Base-by-base conservation (phyloP, 2,113 vertebrate species). In the Triplophysa tibetana region DNA sequence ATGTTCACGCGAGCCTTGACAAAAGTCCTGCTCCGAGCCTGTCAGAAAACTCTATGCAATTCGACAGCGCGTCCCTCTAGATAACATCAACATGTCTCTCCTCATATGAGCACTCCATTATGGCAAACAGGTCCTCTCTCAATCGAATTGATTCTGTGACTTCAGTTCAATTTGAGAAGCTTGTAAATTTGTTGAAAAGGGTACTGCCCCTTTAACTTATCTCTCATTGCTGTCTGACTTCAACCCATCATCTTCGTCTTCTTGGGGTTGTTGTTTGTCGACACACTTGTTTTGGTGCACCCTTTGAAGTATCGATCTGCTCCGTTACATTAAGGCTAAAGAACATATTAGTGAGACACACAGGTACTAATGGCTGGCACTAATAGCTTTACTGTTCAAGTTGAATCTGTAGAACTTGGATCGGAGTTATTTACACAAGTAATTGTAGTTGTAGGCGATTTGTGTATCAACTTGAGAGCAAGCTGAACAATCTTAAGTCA, bases 101-200 rank as follows among this genome's bases (percentile, higher is more conserved):
- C 89, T 87, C 65, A 56, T 79, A 85, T 77, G 77, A 91, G 90
- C 91, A 92, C 91, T 93, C 92, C 92, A 88, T 75, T 72, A 83
- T 77, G 81, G 62, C 70, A 74, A 77, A 76, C 85, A 64, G 80
- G 56, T 78, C 86, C 77, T 84, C 33, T 66, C 9, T 38, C 2
- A 63, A n/a, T 56, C 66, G 67, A 83, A 85, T 50, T 65, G 60
- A 74, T 16, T 79, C 78, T 54, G 45, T 60, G 62, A 33, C 14
- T 78, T 83, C 10, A 75, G 66, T 58, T 81, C 78, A 76, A 16
- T 78, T 70, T 29, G 63, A 33, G 64, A 72, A 81, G 19, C 29
- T 69, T 56, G 33, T 45, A 78, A 61, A 80, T 84, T 33, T 50
- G 63, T 88, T 75, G 88, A 84, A 89, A 89, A 88, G 82, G 76